Percentiles rank a stretch among this genome's conserved stretches.
Conservation (phyloP, 2,797 vertebrate species). For the Phrynocephalus forsythii region DNA sequence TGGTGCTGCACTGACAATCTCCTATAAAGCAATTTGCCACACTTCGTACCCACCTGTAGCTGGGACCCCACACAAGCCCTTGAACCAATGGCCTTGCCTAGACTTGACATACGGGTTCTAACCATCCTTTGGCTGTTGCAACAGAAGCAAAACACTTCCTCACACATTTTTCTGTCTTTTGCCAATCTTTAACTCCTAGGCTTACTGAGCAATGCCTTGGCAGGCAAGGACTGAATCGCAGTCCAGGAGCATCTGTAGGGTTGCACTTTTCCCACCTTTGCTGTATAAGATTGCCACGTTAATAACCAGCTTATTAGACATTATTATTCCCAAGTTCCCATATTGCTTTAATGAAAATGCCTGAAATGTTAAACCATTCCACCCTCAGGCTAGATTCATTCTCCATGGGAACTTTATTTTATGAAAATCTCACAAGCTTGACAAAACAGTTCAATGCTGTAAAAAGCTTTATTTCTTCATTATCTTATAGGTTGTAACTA, state of each 20-base stretch:
- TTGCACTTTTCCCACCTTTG: not conserved
- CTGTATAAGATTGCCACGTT: not conserved
- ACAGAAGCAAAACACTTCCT: not conserved
- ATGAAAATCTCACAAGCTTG: not conserved
- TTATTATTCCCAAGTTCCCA: not conserved
- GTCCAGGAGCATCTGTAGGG: no score
- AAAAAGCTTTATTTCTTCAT: not conserved
- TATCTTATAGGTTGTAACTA: slow-evolving; percentile 17
- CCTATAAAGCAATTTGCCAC: no score
- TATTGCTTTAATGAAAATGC: not conserved
- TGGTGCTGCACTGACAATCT: no score
- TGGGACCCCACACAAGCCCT: no score
- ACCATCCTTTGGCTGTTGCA: not conserved
- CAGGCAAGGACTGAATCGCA: no score
- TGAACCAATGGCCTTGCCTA: not conserved
- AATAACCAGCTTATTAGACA: not conserved
- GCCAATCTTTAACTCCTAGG: no score
- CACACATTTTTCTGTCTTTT: not conserved
- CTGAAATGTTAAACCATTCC: slow-evolving; percentile 56
- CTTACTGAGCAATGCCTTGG: no score
- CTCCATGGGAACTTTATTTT: slow-evolving; percentile 21
- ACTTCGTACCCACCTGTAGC: no score
- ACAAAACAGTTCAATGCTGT: not conserved
- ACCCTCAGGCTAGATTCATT: slow-evolving; percentile 50
- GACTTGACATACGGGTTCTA: no score